These are phyloP conservation scores for Alviniconcha strummeri DNA, from an alignment of 2,888 invertebrate genomes.

Conservation along the genomic window DNA sequence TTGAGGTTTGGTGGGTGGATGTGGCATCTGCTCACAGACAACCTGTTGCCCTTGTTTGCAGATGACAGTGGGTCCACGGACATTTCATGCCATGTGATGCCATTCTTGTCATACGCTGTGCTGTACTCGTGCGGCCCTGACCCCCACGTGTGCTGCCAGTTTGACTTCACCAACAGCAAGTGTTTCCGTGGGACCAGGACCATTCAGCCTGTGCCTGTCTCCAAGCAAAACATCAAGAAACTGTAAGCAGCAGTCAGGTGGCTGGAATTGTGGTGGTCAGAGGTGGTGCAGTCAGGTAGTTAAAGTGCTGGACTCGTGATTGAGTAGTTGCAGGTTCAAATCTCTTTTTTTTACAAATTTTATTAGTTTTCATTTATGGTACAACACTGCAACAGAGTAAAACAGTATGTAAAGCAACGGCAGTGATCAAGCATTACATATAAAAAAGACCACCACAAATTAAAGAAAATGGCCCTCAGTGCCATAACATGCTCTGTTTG, in stretches of 20 bases:
- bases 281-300: no score
- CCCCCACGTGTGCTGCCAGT: constrained; percentile 95
- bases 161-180: constrained; percentile 96
- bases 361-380: no score
- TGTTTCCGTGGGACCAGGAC: constrained; percentile 89
- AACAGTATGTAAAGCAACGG: no score
- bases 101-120: constrained; percentile 97
- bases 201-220: constrained; percentile 85
- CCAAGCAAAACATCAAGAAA: constrained; percentile 86
- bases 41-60: neutral
- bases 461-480: no score
- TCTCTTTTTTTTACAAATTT: neutral
- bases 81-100: constrained; percentile 97
- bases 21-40: no score
- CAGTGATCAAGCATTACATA: no score
- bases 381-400: no score
- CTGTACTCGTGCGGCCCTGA: constrained; percentile 97
- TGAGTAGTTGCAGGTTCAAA: neutral
- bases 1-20: no score
- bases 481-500: no score
- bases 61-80: constrained; percentile 86
- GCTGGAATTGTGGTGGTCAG: no score
- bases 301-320: no score
- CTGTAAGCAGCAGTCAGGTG: constrained; percentile 76
- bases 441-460: no score